A percentile compares a stretch with the other conserved stretches of the same genome.
Evolutionary conservation across 2,888 invertebrate genomes (phyloP).

Genomic region (Litoditis marina): DNA sequence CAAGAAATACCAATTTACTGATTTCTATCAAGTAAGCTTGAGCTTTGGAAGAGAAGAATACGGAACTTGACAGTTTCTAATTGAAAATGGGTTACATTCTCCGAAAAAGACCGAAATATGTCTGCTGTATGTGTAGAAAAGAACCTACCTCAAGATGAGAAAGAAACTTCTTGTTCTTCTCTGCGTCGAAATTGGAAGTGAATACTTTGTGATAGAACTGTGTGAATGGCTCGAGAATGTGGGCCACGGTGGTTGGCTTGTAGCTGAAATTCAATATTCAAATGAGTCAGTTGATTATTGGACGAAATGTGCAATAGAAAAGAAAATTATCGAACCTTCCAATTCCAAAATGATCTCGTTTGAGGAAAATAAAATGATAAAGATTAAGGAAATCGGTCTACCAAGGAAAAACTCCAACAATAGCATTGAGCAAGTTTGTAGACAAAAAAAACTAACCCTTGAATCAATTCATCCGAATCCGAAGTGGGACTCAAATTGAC

Average conservation of each 20-base stretch:
- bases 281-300: too few species aligned
- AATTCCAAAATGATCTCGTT: too few species aligned
- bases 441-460: slow-evolving; percentile 69
- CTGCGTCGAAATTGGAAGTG: slow-evolving; percentile 73
- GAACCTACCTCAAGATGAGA: slow-evolving; percentile 72
- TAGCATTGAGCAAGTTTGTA: too few species aligned
- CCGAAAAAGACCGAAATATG: too few species aligned
- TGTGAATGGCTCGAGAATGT: slow-evolving; percentile 77
- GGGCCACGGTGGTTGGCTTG: slow-evolving; percentile 87
- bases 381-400: too few species aligned
- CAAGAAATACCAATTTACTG: too few species aligned
- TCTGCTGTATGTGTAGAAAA: neutral
- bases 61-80: too few species aligned
- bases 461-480: slow-evolving; percentile 90
- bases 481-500: slow-evolving; percentile 99
- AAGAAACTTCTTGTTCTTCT: slow-evolving; percentile 80
- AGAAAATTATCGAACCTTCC: neutral
- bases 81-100: too few species aligned
- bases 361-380: too few species aligned
- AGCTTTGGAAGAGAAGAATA: too few species aligned
- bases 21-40: too few species aligned
- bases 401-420: too few species aligned
- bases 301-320: neutral
- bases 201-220: slow-evolving; percentile 82
- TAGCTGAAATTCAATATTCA: slow-evolving; percentile 69